A percentile compares a stretch with the other conserved stretches of the same genome.
Conservation (phyloP, 2,113 vertebrate species). For the Mustela lutreola region DNA sequence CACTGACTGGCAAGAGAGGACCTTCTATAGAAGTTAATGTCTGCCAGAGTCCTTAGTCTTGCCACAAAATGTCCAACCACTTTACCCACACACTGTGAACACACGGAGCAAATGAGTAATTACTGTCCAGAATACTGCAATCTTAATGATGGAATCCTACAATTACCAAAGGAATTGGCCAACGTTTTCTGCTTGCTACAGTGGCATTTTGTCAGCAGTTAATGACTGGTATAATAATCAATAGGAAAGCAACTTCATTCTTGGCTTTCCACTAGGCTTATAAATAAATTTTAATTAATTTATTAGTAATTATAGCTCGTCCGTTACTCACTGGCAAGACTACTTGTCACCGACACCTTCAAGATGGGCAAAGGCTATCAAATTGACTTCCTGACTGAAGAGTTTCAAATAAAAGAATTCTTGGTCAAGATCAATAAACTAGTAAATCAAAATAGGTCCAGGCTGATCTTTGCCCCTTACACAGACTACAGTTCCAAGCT, state of each 20-base stretch:
- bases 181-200: slow-evolving; percentile 6
- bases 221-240: slow-evolving; percentile 71
- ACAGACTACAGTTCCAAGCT: slow-evolving; percentile 59
- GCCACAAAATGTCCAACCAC: slow-evolving; percentile 56
- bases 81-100: slow-evolving; percentile 19
- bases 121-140: slow-evolving; percentile 53
- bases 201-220: slow-evolving; percentile 67
- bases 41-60: slow-evolving; percentile 4
- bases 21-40: slow-evolving; percentile 59
- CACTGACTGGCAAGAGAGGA: slow-evolving; percentile 32
- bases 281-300: slow-evolving; percentile 79
- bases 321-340: slow-evolving; percentile 64
- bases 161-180: slow-evolving; percentile 61
- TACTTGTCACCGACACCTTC: slow-evolving; percentile 61
- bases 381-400: slow-evolving; percentile 78
- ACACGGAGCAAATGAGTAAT: slow-evolving; percentile 47
- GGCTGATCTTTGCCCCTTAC: slow-evolving; percentile 57
- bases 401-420: slow-evolving; percentile 76
- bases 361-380: slow-evolving; percentile 66
- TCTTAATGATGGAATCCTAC: slow-evolving; percentile 34
- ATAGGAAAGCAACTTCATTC: slow-evolving; percentile 70
- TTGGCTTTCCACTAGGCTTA: slow-evolving; percentile 65
- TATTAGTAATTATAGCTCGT: slow-evolving; percentile 71
- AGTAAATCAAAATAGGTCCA: slow-evolving; percentile 73
- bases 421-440: slow-evolving; percentile 68